These are phyloP conservation scores for Metallyticus violacea DNA, from an alignment of 2,888 invertebrate genomes.

Conservation along the genomic window DNA sequence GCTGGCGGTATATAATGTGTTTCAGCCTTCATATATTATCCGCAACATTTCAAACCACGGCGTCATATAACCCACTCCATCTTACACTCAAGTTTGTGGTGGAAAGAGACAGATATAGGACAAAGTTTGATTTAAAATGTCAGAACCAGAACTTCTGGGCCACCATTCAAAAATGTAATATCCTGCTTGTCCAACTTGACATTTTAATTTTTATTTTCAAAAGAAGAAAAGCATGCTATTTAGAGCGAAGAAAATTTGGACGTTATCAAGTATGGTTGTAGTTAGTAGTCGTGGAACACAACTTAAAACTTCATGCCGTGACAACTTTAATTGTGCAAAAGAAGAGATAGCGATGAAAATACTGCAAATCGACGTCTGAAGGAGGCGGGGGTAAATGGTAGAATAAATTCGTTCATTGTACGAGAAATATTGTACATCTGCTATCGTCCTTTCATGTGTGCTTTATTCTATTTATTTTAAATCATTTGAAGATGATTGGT, in stretches of 20 bases:
- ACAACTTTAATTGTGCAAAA: too few species aligned
- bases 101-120: not conserved
- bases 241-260: not conserved
- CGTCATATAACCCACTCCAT: not conserved
- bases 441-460: too few species aligned
- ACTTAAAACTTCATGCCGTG: too few species aligned
- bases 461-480: too few species aligned
- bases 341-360: too few species aligned
- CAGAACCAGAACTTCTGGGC: not conserved
- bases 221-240: not conserved
- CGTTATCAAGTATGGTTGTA: not conserved
- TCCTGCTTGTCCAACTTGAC: not conserved
- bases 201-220: not conserved
- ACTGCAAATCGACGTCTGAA: too few species aligned
- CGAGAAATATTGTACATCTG: too few species aligned
- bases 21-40: not conserved
- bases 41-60: not conserved
- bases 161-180: not conserved
- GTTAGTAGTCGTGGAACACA: too few species aligned
- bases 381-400: too few species aligned
- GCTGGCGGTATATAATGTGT: not conserved
- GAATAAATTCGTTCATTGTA: too few species aligned
- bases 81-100: not conserved
- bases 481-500: too few species aligned
- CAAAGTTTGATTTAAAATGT: not conserved